Percentiles rank a stretch among this genome's conserved stretches.
phyloP scores from a whole-genome alignment of 2,113 vertebrate species.

The Coracopsis vasa region DNA sequence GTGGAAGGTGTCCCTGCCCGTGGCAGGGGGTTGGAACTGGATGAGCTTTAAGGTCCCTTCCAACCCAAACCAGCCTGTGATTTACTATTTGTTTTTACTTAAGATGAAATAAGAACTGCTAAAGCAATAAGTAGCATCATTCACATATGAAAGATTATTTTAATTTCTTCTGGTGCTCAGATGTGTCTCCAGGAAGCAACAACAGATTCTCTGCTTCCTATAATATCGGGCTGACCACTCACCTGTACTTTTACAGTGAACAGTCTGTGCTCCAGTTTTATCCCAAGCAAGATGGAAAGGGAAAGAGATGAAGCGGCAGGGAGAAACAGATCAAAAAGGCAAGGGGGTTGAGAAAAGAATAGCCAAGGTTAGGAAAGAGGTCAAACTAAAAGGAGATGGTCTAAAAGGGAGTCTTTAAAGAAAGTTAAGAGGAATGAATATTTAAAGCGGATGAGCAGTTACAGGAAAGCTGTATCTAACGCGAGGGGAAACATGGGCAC shows the following conservation, averaged over 20 bases:
- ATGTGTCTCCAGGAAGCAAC: neutral
- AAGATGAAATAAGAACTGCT: neutral
- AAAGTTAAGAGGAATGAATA: conserved; percentile 36
- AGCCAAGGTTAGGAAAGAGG: conserved; percentile 22
- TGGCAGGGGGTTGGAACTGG: neutral
- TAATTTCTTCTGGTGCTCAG: neutral
- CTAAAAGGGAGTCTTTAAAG: conserved; percentile 28
- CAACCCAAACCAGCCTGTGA: neutral
- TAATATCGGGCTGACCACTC: neutral
- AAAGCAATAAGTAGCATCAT: neutral
- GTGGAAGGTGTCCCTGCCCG: neutral
- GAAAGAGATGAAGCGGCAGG: neutral
- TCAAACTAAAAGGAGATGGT: conserved; percentile 26
- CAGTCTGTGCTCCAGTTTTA: conserved; percentile 20
- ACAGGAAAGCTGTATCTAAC: neutral
- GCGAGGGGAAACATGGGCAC: neutral
- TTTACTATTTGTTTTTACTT: neutral
- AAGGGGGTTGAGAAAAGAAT: neutral
- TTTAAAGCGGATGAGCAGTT: neutral
- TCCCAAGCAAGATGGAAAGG: neutral
- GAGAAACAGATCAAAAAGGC: conserved; percentile 9
- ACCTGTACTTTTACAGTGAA: neutral
- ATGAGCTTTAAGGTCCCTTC: neutral
- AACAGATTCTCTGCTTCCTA: neutral
- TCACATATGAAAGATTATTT: neutral